Percentiles rank a stretch among this genome's conserved stretches.
Conservation (phyloP, 1,140 invertebrate species). For the Phortica variegata region DNA sequence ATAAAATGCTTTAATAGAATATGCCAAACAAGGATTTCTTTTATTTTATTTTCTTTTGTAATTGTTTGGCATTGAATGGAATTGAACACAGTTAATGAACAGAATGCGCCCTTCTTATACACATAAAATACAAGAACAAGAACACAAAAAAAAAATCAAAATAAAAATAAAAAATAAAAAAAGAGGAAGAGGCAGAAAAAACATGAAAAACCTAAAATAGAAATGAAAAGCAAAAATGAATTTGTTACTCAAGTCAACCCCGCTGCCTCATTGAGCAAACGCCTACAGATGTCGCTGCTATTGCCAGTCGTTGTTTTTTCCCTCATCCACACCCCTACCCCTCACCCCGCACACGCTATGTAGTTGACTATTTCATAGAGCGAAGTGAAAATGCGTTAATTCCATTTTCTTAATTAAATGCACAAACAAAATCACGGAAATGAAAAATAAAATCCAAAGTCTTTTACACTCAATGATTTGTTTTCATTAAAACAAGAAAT, state of each 20-base stretch:
- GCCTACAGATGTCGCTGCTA: slow-evolving; percentile 11
- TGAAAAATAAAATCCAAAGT: slow-evolving; percentile 55
- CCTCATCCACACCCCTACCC: no score
- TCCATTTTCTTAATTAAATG: slow-evolving; percentile 56
- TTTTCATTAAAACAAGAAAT: slow-evolving; percentile 57
- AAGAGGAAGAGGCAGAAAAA: slow-evolving; percentile 7
- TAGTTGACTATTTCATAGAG: slow-evolving; percentile 33
- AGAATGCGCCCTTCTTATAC: slow-evolving; percentile 29
- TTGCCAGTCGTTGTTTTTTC: no score
- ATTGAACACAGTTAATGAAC: background rate
- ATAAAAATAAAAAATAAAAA: slow-evolving; percentile 13
- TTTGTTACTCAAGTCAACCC: background rate
- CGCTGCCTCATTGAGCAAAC: background rate
- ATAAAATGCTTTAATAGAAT: background rate
- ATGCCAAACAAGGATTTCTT: background rate
- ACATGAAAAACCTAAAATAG: slow-evolving; percentile 3
- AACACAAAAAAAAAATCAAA: slow-evolving; percentile 12
- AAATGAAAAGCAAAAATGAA: slow-evolving; percentile 17
- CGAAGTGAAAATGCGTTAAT: slow-evolving; percentile 43
- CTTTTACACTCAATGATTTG: slow-evolving; percentile 57
- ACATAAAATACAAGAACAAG: background rate
- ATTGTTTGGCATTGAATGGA: slow-evolving; percentile 27
- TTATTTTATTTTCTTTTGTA: slow-evolving; percentile 1
- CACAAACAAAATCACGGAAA: slow-evolving; percentile 55
- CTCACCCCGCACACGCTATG: no score